Percentiles rank a stretch among this genome's conserved stretches.
phyloP scores from a whole-genome alignment of 2,797 vertebrate genomes.

The Sebastolobus alascanus region DNA sequence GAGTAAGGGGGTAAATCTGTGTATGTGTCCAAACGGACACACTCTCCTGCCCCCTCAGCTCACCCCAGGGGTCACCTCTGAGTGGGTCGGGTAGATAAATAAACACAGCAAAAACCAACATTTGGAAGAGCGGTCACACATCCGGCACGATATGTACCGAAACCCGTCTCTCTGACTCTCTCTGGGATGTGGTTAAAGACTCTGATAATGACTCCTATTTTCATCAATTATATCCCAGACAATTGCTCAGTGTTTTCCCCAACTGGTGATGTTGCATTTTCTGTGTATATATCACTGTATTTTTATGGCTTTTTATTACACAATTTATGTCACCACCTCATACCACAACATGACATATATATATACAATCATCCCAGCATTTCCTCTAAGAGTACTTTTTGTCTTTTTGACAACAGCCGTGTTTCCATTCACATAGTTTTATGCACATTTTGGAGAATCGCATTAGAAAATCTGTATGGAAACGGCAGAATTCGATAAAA shows the following conservation, averaged over 20 bases:
- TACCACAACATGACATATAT: not conserved
- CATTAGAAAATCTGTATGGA: not conserved
- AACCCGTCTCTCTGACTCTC: conserved; percentile 41
- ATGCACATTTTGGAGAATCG: not conserved
- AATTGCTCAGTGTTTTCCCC: conserved; percentile 47
- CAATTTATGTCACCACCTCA: conserved; percentile 2
- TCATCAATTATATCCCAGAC: conserved; percentile 54
- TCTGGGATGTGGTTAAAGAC: conserved; percentile 71
- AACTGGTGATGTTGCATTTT: conserved; percentile 25
- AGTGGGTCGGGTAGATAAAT: conserved; percentile 80
- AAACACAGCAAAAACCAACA: conserved; percentile 79
- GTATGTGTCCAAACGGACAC: conserved; percentile 41
- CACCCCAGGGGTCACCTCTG: conserved; percentile 75
- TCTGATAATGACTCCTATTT: conserved; percentile 72
- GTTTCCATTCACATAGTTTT: not conserved
- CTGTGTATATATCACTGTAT: conserved; percentile 23
- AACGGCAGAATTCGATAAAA: not conserved
- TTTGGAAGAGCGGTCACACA: conserved; percentile 72
- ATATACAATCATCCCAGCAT: conserved; percentile 12
- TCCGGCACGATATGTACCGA: conserved; percentile 61
- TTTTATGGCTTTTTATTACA: conserved; percentile 20
- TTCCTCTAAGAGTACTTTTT: conserved; percentile 3
- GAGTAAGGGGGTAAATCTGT: not conserved
- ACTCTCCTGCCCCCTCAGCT: conserved; percentile 56
- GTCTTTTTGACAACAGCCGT: not conserved